A percentile compares a stretch with the other conserved stretches of the same genome.
phyloP scores from a whole-genome alignment of 2,888 invertebrate species.

The Tetrapedia diversipes region DNA sequence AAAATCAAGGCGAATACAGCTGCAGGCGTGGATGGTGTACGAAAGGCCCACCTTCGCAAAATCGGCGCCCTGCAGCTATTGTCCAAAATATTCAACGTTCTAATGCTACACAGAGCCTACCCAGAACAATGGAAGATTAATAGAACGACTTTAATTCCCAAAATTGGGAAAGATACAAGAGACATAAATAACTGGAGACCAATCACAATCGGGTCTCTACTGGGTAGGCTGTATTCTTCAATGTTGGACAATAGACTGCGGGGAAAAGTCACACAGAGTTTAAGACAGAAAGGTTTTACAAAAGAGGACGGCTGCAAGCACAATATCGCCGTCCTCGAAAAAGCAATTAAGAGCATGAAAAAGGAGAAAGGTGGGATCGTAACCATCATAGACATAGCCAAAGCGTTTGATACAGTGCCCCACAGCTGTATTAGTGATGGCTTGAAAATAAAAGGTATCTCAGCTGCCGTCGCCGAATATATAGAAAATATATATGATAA shows the following conservation, averaged over 20 bases:
- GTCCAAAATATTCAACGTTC: too few species aligned
- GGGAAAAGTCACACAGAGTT: too few species aligned
- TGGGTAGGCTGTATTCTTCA: constrained; percentile 73
- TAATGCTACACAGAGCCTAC: too few species aligned
- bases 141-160: constrained; percentile 68
- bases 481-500: too few species aligned
- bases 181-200: constrained; percentile 67
- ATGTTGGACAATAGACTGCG: too few species aligned
- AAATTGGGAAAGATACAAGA: constrained; percentile 72
- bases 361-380: not conserved
- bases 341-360: not conserved
- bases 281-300: not conserved
- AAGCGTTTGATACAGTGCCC: too few species aligned
- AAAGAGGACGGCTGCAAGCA: not conserved
- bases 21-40: constrained; percentile 68
- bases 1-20: constrained; percentile 29
- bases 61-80: not conserved
- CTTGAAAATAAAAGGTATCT: too few species aligned
- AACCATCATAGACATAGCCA: too few species aligned
- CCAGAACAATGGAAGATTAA: constrained; percentile 1
- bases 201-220: constrained; percentile 73
- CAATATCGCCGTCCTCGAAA: not conserved
- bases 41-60: constrained; percentile 23
- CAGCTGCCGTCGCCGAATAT: too few species aligned
- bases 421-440: too few species aligned